These are phyloP conservation scores for Antennarius striatus DNA, from an alignment of 2,113 vertebrate species.

Conservation along the genomic window DNA sequence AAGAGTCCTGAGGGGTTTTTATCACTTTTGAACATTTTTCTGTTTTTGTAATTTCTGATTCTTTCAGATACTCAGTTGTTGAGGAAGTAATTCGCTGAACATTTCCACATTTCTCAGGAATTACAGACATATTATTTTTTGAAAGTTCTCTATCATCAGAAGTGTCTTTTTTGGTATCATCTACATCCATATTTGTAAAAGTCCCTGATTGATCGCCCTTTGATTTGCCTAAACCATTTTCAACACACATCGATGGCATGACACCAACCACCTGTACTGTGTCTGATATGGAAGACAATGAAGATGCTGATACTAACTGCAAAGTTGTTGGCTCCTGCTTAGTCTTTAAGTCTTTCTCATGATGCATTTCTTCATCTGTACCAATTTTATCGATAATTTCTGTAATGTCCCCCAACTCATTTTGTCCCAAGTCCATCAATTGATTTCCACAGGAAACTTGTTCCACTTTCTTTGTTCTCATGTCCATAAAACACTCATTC, in stretches of 20 bases:
- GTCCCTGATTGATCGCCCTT: conserved; percentile 12
- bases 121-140: background rate
- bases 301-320: background rate
- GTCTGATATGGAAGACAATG: conserved; percentile 16
- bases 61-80: background rate
- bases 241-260: background rate
- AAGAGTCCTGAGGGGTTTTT: conserved; percentile 5
- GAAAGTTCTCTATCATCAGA: background rate
- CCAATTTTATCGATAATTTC: background rate
- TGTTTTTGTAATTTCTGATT: background rate
- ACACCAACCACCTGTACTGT: background rate
- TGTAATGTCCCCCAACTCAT: background rate
- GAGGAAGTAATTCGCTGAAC: background rate
- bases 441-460: conserved; percentile 6
- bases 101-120: background rate
- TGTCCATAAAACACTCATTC: background rate
- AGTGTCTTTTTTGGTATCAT: conserved; percentile 1
- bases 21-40: conserved; percentile 11
- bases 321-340: conserved; percentile 10
- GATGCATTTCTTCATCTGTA: conserved; percentile 2
- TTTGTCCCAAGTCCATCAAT: conserved; percentile 10
- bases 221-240: background rate
- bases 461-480: conserved; percentile 4
- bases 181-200: conserved; percentile 20
- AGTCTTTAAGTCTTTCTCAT: conserved; percentile 8